phyloP scores from a whole-genome alignment of 1,140 invertebrate species.

The Drosophila ironensis region DNA sequence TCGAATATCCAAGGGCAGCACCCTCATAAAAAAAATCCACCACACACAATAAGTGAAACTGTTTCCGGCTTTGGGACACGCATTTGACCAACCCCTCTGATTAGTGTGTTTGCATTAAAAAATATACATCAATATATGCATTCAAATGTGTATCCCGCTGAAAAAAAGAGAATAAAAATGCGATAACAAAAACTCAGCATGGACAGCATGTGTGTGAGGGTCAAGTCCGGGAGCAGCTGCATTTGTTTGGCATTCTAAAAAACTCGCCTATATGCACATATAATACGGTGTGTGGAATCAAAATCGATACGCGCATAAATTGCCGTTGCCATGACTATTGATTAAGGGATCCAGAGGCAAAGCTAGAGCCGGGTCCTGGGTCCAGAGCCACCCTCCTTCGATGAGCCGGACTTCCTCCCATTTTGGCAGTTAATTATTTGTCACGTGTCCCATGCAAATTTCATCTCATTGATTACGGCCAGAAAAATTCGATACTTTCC shows the following conservation, averaged over 20 bases:
- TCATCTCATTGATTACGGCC: constrained; percentile 65
- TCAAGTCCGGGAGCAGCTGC: constrained; percentile 69
- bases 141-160: not conserved
- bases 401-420: not conserved
- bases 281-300: constrained; percentile 10
- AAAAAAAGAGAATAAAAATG: constrained; percentile 31
- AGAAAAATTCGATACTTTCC: constrained; percentile 65
- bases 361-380: too few relatives aligned
- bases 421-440: constrained; percentile 74
- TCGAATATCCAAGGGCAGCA: constrained; percentile 24
- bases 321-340: constrained; percentile 28
- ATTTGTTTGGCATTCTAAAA: constrained; percentile 44
- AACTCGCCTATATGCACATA: not conserved
- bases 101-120: constrained; percentile 74
- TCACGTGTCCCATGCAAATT: constrained; percentile 81
- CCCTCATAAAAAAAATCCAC: constrained; percentile 63
- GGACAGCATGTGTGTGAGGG: constrained; percentile 58
- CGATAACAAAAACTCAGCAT: constrained; percentile 71
- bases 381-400: constrained; percentile 25
- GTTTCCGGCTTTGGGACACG: constrained; percentile 59
- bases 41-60: constrained; percentile 32
- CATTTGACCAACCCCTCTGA: constrained; percentile 55
- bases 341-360: too few relatives aligned
- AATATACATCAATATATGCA: constrained; percentile 20
- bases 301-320: constrained; percentile 29